A percentile compares a stretch with the other conserved stretches of the same genome.
phyloP scores from a whole-genome alignment of 2,888 invertebrate species.

The Andricus quercusramuli region DNA sequence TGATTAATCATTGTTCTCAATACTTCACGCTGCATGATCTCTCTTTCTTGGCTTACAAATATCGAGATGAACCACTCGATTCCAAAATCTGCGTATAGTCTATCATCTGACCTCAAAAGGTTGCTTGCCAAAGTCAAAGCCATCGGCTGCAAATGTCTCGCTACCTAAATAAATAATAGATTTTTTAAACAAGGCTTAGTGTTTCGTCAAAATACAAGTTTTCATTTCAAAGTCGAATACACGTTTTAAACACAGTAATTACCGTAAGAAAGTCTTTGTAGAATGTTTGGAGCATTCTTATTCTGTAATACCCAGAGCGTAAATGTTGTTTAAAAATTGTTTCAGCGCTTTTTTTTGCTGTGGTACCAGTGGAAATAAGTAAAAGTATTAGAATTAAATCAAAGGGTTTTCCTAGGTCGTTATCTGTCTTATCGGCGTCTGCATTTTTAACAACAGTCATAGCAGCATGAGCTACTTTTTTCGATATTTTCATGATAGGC shows the following conservation, averaged over 20 bases:
- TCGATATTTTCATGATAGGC: slow-evolving; percentile 81
- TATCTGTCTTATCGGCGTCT: slow-evolving; percentile 76
- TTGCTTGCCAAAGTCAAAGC: slow-evolving; percentile 67
- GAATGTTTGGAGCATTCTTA: slow-evolving; percentile 80
- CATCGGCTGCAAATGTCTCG: slow-evolving; percentile 65
- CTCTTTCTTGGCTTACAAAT: slow-evolving; percentile 63
- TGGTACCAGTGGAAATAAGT: slow-evolving; percentile 78
- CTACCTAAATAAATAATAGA: slow-evolving; percentile 60
- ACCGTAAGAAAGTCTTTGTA: slow-evolving; percentile 71
- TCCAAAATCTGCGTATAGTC: slow-evolving; percentile 67
- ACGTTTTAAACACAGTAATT: slow-evolving; percentile 14
- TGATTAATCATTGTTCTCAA: slow-evolving; percentile 69
- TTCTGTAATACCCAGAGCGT: slow-evolving; percentile 82
- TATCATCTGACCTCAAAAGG: slow-evolving; percentile 70
- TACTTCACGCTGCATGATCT: slow-evolving; percentile 72
- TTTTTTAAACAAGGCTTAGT: not conserved
- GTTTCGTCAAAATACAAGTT: not conserved
- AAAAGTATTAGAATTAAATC: slow-evolving; percentile 86
- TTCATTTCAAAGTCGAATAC: not conserved
- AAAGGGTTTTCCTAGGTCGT: slow-evolving; percentile 81
- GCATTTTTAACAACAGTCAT: slow-evolving; percentile 81
- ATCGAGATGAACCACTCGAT: slow-evolving; percentile 73
- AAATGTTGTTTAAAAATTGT: slow-evolving; percentile 83
- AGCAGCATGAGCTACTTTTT: slow-evolving; percentile 81
- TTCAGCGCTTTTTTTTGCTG: slow-evolving; percentile 82